These are phyloP conservation scores for Phrynocephalus forsythii DNA, from an alignment of 2,797 vertebrate species.

Conservation along the genomic window DNA sequence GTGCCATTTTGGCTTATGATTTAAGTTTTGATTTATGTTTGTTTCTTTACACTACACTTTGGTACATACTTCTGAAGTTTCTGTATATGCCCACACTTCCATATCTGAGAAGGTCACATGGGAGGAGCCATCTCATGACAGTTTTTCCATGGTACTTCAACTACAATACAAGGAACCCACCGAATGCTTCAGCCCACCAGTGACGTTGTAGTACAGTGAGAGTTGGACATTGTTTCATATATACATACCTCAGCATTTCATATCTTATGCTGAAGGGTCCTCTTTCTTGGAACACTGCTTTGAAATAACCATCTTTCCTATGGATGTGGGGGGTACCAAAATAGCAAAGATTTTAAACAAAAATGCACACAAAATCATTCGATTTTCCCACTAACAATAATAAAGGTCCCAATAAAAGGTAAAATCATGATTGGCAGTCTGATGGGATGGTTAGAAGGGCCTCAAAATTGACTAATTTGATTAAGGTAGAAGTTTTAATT, in stretches of 20 bases:
- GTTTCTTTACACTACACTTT: not conserved
- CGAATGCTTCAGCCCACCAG: not conserved
- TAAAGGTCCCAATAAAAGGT: no score
- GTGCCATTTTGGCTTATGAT: not conserved
- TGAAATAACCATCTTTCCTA: no score
- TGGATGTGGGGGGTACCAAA: no score
- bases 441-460: no score
- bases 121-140: not conserved
- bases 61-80: not conserved
- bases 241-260: not conserved
- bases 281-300: no score
- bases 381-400: no score
- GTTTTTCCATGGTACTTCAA: not conserved
- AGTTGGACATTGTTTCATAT: not conserved
- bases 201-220: not conserved
- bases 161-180: not conserved
- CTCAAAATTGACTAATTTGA: no score
- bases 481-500: no score
- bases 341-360: no score
- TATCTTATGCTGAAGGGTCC: no score
- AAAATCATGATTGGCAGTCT: no score
- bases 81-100: not conserved
- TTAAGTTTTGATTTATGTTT: not conserved
- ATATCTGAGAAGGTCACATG: not conserved
- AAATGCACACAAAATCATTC: no score